These are phyloP conservation scores for Acanthopagrus latus DNA, from an alignment of 2,797 vertebrate species.

Conservation along the genomic window DNA sequence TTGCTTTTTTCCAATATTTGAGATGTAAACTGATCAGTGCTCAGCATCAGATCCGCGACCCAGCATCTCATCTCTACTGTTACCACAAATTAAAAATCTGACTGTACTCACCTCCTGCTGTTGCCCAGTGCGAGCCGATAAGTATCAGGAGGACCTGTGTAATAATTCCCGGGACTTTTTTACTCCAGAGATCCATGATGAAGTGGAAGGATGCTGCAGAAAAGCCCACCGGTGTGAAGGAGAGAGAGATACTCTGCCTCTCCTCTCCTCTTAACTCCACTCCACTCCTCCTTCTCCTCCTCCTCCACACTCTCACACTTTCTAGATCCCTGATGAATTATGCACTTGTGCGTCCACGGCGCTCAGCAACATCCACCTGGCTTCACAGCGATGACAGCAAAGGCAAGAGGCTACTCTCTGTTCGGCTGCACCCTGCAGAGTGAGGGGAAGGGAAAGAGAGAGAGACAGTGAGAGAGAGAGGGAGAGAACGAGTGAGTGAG, in stretches of 20 bases:
- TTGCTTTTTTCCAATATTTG: not conserved
- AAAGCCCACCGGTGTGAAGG: slow-evolving; percentile 33
- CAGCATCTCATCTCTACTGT: not conserved
- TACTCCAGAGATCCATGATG: slow-evolving; percentile 72
- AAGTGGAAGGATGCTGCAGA: slow-evolving; percentile 41
- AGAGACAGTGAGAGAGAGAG: slow-evolving; percentile 10
- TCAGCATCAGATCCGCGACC: slow-evolving; percentile 10
- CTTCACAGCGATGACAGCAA: slow-evolving; percentile 36
- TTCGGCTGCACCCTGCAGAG: slow-evolving; percentile 68
- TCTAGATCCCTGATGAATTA: slow-evolving; percentile 37
- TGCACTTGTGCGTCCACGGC: slow-evolving; percentile 33
- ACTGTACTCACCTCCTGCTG: slow-evolving; percentile 61
- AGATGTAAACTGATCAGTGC: not conserved
- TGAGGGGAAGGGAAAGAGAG: slow-evolving; percentile 46
- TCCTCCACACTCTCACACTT: slow-evolving; percentile 40
- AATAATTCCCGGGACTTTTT: slow-evolving; percentile 59
- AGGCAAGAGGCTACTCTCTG: slow-evolving; percentile 51
- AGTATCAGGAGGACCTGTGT: slow-evolving; percentile 60
- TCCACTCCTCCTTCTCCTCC: slow-evolving; percentile 15
- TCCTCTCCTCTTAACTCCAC: slow-evolving; percentile 38
- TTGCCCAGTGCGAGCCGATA: slow-evolving; percentile 31
- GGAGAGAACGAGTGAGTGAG: slow-evolving; percentile 11
- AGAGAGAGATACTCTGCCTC: slow-evolving; percentile 28
- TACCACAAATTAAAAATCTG: not conserved
- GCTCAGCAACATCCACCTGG: slow-evolving; percentile 42